Percentiles rank a stretch among this genome's conserved stretches.
Evolutionary conservation across 2,888 invertebrate species (phyloP).

Genomic region (Philereme transversata): DNA sequence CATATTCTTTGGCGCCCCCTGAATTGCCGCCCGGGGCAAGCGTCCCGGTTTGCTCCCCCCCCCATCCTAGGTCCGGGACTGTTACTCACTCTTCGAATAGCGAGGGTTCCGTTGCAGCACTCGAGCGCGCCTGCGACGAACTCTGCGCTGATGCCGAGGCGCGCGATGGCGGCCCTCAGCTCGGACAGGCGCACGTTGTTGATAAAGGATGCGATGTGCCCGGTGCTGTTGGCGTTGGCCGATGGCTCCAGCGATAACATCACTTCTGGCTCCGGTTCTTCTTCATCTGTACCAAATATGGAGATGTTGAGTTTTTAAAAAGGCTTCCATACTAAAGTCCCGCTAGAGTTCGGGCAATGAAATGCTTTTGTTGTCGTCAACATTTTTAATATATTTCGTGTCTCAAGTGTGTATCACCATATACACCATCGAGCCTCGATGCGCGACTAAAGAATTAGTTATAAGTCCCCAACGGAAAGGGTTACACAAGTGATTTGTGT

Average conservation of each 20-base stretch:
- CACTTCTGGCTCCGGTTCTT: slow-evolving; percentile 77
- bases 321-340: not conserved
- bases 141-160: slow-evolving; percentile 93
- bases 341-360: no score
- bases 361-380: no score
- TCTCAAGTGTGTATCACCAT: no score
- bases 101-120: slow-evolving; percentile 96
- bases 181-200: slow-evolving; percentile 96
- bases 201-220: slow-evolving; percentile 94
- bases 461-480: no score
- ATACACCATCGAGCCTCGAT: no score
- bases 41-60: no score
- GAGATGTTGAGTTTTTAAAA: not conserved
- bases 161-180: slow-evolving; percentile 94
- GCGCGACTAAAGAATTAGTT: no score
- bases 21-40: no score
- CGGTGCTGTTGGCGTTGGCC: slow-evolving; percentile 63
- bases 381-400: no score
- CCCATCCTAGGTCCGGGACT: no score
- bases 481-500: no score
- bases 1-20: no score
- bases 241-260: slow-evolving; percentile 89
- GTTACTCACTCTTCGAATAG: slow-evolving; percentile 88
- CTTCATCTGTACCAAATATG: slow-evolving; percentile 52
- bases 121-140: slow-evolving; percentile 96